Percentiles rank a stretch among this genome's conserved stretches.
phyloP scores from a whole-genome alignment of 2,888 invertebrate species.

The Rugalucina vietnamica region DNA sequence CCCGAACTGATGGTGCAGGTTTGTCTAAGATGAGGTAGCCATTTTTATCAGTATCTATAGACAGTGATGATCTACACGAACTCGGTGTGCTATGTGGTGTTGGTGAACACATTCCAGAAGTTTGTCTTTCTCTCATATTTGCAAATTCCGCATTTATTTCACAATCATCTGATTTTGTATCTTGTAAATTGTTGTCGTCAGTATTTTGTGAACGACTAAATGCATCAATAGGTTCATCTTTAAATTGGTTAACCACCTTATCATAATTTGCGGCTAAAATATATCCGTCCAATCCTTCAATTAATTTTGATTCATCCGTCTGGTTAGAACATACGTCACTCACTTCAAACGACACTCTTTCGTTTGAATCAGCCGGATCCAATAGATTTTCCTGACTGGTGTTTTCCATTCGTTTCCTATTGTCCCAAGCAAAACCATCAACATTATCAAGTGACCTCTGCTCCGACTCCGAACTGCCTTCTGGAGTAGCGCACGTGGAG shows the following conservation, averaged over 20 bases:
- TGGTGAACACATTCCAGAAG: neutral
- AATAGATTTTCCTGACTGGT: neutral
- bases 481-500: neutral
- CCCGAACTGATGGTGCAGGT: neutral
- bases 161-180: neutral
- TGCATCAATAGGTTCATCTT: too few relatives aligned
- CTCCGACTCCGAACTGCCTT: neutral
- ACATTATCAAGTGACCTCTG: neutral
- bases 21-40: neutral
- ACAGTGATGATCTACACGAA: neutral
- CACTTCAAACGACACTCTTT: neutral
- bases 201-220: too few relatives aligned
- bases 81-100: neutral
- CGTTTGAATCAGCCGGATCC: neutral
- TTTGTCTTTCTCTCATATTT: neutral
- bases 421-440: neutral
- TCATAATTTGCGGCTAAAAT: neutral
- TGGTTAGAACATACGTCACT: neutral
- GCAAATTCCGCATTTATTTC: neutral
- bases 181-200: too few relatives aligned
- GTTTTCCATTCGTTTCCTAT: neutral
- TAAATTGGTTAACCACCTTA: too few relatives aligned
- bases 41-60: neutral
- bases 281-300: neutral
- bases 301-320: neutral